Base-by-base conservation (phyloP, 2,113 vertebrate genomes). In the Thamnophis sirtalis region DNA sequence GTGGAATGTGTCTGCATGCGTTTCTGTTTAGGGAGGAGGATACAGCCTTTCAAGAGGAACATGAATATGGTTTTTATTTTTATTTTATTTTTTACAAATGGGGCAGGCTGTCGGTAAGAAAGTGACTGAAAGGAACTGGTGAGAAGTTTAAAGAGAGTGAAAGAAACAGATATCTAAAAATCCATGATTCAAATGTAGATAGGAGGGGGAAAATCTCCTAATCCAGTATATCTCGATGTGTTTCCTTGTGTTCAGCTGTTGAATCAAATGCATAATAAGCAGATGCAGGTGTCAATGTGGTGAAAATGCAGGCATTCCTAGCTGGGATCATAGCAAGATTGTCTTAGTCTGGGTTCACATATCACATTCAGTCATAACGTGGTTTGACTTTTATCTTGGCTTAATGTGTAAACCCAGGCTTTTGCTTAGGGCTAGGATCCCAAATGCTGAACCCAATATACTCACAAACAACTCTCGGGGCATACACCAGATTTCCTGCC, bases 21-120 rank as follows among this genome's bases (percentile, higher is more conserved):
- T 54, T 68, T 87, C 58, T 49, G 49, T 73, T 58, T 43, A 43
- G 22, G 73, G n/a, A 91, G 73, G n/a, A 91, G 95, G 95, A 95
- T 92, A 94, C 93, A 94, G 97, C 92, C 95, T 97, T 97, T 97
- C 97, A 97, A 97, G 96, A 97, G 97, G 95, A 97, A 96, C 97
- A 96, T 90, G 96, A 98, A 96, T 94, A 48, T 55, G 96, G 22
- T 58, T n/a, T 68, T n/a, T 22, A 0, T 1, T 56, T 28, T 43
- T 43, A 43, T 43, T 26, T 63, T 28, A 2, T 11, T 28, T 60
- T 50, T 87, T 54, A 54, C 95, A 94, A 94, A 92, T 17, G 55
- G 95, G 96, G 53, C 1, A 50, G 73, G 33, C 9, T 95, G 94
- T 15, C 90, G 96, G 96, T 95, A 89, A 3, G 10, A 95, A 92